Evolutionary conservation across 2,888 invertebrate genomes (phyloP), one percentile per base, ranked within the genome.

Genomic region (Callimorpha dominula): DNA sequence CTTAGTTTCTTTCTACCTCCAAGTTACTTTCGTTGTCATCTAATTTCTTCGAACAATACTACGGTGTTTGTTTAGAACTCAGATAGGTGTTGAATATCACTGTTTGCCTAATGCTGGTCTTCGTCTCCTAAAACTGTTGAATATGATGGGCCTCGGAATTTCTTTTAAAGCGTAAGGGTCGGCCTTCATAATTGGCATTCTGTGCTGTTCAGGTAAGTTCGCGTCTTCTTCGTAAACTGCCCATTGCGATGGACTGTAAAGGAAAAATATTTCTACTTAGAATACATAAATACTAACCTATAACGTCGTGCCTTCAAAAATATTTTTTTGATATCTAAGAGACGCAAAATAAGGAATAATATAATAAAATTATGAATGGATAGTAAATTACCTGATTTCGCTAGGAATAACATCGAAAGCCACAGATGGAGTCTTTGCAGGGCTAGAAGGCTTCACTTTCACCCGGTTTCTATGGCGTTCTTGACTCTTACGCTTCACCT

Each of bases 401-500:
- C 96, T 96, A 1, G 96, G 96, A 78, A 95, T 95, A 54, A 96
- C 90, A 87, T 96, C 92, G 76, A 96, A 96, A 66, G 91, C 90
- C 4, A 96, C 95, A 0, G 95, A 92, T 4, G 95, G 95, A 17
- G 94, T 94, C 78, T 95, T 93, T 0, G 91, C 91, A 49, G 92
- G 79, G 75, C 81, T 90, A 0, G 89, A 91, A 65, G 90, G 92
- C 74, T 89, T 90, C 7, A 80, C 75, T 74, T 89, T 89, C 9
- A 84, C 71, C 60, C 79, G 87, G 12, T 83, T 79, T 69, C 81
- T 90, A 9, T 85, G 84, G 4, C 69, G 71, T 14, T 70, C 31
- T 12, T 76, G 75, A 49, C 57, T 71, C 54, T 79, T 81, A 8
- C 76, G 65, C 14, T 80, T 92, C 5, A 81, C 70, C 79, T 90